phyloP scores from a whole-genome alignment of 30 jellyfish, hydroid and myxozoan species.

The Aurelia sp. region DNA sequence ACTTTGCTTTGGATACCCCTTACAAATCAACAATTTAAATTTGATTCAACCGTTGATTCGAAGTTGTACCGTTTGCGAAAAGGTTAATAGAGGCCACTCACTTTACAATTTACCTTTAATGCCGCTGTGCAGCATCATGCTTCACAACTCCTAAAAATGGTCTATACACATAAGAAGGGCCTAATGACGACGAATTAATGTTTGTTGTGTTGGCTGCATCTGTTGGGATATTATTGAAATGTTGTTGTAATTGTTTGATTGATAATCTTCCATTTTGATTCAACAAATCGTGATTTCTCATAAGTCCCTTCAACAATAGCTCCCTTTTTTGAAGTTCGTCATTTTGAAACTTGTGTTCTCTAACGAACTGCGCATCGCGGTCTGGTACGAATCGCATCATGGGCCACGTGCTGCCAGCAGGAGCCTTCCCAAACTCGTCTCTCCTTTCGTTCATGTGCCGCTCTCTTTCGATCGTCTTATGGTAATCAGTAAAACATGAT shows the following conservation, averaged over 20 bases:
- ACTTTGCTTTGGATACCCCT: too few species aligned
- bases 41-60: too few species aligned
- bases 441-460: too few species aligned
- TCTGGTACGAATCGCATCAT: not conserved
- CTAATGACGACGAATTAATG: not conserved
- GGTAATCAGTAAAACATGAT: too few species aligned
- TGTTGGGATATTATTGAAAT: not conserved
- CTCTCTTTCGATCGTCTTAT: too few species aligned
- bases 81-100: slow-evolving; percentile 83
- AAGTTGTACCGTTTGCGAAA: slow-evolving; percentile 77
- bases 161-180: not conserved
- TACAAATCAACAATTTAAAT: too few species aligned
- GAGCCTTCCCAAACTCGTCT: too few species aligned
- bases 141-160: not conserved
- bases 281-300: not conserved
- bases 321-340: not conserved
- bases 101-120: slow-evolving; percentile 95
- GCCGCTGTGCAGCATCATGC: slow-evolving; percentile 64
- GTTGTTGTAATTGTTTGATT: not conserved
- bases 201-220: not conserved
- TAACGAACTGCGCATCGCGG: not conserved
- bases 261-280: not conserved
- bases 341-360: not conserved
- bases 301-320: not conserved
- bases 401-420: not conserved